A percentile compares a stretch with the other conserved stretches of the same genome.
These are phyloP conservation scores for Bos javanicus DNA, from an alignment of 2,113 vertebrate genomes.

Conservation along the genomic window DNA sequence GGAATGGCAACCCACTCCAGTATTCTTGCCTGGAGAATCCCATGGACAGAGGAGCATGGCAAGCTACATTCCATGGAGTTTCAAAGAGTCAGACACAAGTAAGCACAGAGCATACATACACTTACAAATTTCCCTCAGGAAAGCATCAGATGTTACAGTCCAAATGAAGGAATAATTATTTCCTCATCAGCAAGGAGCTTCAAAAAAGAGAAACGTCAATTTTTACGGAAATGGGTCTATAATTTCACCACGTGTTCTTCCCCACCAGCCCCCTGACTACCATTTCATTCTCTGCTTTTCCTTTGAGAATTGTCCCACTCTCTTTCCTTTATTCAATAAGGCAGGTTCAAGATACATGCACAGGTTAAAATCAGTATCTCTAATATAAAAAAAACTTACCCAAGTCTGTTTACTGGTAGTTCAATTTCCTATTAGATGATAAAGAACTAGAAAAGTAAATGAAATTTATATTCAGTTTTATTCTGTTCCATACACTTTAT, in stretches of 20 bases:
- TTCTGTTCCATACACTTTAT: not conserved
- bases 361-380: not conserved
- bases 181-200: not conserved
- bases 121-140: not conserved
- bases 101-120: not conserved
- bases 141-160: not conserved
- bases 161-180: not conserved
- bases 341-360: not conserved
- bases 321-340: not conserved
- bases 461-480: not conserved
- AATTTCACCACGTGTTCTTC: not conserved
- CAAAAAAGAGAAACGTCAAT: not conserved
- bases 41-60: not conserved
- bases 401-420: not conserved
- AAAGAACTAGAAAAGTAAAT: not conserved
- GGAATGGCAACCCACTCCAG: not conserved
- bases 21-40: not conserved
- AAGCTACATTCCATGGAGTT: not conserved
- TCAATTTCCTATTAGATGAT: not conserved
- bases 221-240: not conserved
- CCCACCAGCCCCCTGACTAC: accelerated
- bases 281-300: not conserved
- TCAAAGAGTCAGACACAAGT: not conserved
- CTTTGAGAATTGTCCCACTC: not conserved
- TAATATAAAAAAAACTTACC: not conserved